Evolutionary conservation across 2,888 invertebrate genomes (phyloP).

Genomic region (Bruchidius siliquastri): DNA sequence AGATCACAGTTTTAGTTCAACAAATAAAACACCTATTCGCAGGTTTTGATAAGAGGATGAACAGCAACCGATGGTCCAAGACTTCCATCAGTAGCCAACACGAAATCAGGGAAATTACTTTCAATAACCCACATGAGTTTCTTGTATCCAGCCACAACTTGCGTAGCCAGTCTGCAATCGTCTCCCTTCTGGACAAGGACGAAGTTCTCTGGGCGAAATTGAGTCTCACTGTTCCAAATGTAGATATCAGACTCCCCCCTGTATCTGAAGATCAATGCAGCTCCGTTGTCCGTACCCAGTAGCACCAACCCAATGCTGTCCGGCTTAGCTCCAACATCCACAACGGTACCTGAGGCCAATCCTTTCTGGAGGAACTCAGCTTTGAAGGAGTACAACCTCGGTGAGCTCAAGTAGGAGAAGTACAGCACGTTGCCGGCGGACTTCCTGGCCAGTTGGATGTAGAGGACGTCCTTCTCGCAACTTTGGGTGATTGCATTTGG

Average conservation of each 20-base stretch:
- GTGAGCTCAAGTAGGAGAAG: constrained; percentile 57
- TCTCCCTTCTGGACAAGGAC: constrained; percentile 56
- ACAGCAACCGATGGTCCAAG: constrained; percentile 58
- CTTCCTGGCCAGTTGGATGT: constrained; percentile 53
- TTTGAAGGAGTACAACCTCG: constrained; percentile 55
- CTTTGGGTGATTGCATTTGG: constrained; percentile 49
- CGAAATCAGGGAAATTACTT: constrained; percentile 63
- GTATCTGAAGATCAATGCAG: constrained; percentile 58
- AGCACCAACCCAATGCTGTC: constrained; percentile 50
- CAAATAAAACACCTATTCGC: constrained; percentile 32
- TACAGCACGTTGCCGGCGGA: constrained; percentile 49
- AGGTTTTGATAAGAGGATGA: constrained; percentile 56
- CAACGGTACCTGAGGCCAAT: constrained; percentile 52
- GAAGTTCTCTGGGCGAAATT: constrained; percentile 54
- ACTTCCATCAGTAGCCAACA: constrained; percentile 56
- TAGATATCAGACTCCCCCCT: constrained; percentile 59
- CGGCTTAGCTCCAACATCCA: constrained; percentile 53
- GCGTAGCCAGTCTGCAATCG: constrained; percentile 57
- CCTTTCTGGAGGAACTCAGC: constrained; percentile 53
- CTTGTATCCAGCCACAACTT: constrained; percentile 54
- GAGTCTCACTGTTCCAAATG: constrained; percentile 59
- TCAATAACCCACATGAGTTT: constrained; percentile 59
- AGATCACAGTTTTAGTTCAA: constrained; percentile 20
- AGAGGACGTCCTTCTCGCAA: constrained; percentile 54
- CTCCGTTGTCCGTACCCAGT: constrained; percentile 58